Evolutionary conservation across 2,888 invertebrate species (phyloP), one percentile per base, ranked within the genome.

Genomic region (Branchipolynoe longqiensis): DNA sequence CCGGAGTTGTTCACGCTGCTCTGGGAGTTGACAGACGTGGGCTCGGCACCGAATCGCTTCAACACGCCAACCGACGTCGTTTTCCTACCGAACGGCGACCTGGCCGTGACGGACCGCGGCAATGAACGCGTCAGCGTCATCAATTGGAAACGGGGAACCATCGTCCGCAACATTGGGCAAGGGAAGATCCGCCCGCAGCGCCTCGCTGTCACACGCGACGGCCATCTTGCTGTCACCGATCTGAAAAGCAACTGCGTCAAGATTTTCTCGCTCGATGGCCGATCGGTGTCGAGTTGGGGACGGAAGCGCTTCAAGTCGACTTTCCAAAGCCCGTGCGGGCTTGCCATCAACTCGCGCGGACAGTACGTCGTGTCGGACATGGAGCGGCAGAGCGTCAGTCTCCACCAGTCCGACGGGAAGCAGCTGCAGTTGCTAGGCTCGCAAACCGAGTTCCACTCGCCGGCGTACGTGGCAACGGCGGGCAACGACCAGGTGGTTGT

Each of bases 241-340:
- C 90, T 91, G 56, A 91, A 90, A 78, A 89, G 89, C 25, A 90
- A 90, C 74, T 87, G 89, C 82, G 90, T 92, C 6, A 92, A 91
- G 73, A 85, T 92, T 1, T 92, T 90, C 82, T 88, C 88, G 58
- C 82, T 85, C 2, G 85, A 87, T 6, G 91, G 91, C 18, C 87
- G 88, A 31, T 89, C 86, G 85, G 84, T 90, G 22, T 41, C 22
- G 41, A 48, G 59, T 8, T 73, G 36, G 82, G 87, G 87, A 22
- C 87, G 86, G 59, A 83, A 87, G 86, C 36, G 87, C 14, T 89
- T 91, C 59, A 87, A 86, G n/a, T 90, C 90, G 8, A 87, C 88
- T 14, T 91, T 92, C 56, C 90, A 91, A 83, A 90, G 91, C 87
- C 92, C 92, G 25, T 89, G 92, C 48, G 92, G 92, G 4, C 89